Evolutionary conservation across 2,888 invertebrate species (phyloP), one percentile per base, ranked within the genome.

Genomic region (Andrena marginata): DNA sequence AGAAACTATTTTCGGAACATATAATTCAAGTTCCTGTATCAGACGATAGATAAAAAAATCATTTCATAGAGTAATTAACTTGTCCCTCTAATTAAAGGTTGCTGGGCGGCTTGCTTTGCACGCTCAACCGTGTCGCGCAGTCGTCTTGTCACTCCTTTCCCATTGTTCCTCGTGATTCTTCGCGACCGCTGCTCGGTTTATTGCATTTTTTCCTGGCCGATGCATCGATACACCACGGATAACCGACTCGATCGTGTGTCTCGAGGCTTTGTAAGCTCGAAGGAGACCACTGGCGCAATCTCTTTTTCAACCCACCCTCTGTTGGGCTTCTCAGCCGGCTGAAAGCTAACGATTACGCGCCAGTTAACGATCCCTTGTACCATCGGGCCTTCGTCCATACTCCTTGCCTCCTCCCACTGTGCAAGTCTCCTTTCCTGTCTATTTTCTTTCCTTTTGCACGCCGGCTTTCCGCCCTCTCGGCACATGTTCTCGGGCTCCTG

Each of bases 341-440:
- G 91, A 89, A 92, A 91, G 91, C 91, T 92, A 92, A 92, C 91
- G 91, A 92, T 92, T 92, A 92, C 89, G 89, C 89, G 88, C 87
- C 88, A 89, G 92, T 92, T 92, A 91, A 91, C 89, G 92, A 92
- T 90, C 90, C 84, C 80, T 81, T 82, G 85, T 84, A 80, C 77
- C 69, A 10, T 23, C 70, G 81, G 62, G 69, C 78, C 77, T 84
- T 65, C 73, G 72, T 73, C 74, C 75, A 31, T 80, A 68, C 68
- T 68, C 72, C 51, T 63, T 80, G 65, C 77, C 42, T 73, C 72
- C 78, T 65, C 23, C 59, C 33, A 48, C 62, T 65, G 68, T 76
- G 73, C 54, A 60, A 80, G 69, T 68, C 71, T 70, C 62, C 71
- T 69, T 51, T 79, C 71, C 80, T 67, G n/a, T 68, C 76, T 74